Base-by-base conservation (phyloP, 1,140 invertebrate species). In the Calephelis nemesis region DNA sequence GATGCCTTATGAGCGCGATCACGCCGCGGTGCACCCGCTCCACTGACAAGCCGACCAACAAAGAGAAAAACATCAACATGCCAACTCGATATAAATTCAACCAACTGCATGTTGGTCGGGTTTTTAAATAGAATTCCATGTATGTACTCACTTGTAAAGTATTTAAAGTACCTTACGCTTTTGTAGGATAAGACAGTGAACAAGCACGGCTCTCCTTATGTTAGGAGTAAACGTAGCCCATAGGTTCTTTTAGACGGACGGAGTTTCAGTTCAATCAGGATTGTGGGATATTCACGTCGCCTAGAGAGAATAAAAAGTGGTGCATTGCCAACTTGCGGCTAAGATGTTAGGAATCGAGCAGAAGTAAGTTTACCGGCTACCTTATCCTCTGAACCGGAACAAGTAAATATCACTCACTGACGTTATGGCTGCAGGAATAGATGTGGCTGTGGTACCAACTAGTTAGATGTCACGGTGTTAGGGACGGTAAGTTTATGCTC, bases 31-130 rank as follows among this genome's bases (percentile, higher is more conserved):
- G 54, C 54, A 39, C 54, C 54, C 54, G 30, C 11, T 58, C 9
- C 52, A 39, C 54, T 58, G 54, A 58, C 54, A 58, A 39, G 30
- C 54, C 54, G 54, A 11, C 54, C 30, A 39, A 30, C 54, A 58
- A 58, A 58, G 30, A 58, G 54, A 58, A 58, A 58, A 58, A 58
- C 54, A 58, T 58, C 54, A 30, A 54, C 9, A 58, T 58, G 30
- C 5, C 12, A 39, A 40, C 54, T 39, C 30, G 30, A 58, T 39
- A 58, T 4, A 58, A 40, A 58, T 39, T 40, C 12, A 58, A 12
- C 12, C 10, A 58, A 58, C 9, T 15, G 11, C 9, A 11, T n/a
- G 8, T 39, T 39, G 54, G 13, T 12, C 12, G 54, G 9, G 8
- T 30, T 30, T 54, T 30, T 7, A 54, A 30, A 30, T 54, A 11